Conservation (phyloP, 1,140 invertebrate genomes). For the Hermetia illucens region DNA sequence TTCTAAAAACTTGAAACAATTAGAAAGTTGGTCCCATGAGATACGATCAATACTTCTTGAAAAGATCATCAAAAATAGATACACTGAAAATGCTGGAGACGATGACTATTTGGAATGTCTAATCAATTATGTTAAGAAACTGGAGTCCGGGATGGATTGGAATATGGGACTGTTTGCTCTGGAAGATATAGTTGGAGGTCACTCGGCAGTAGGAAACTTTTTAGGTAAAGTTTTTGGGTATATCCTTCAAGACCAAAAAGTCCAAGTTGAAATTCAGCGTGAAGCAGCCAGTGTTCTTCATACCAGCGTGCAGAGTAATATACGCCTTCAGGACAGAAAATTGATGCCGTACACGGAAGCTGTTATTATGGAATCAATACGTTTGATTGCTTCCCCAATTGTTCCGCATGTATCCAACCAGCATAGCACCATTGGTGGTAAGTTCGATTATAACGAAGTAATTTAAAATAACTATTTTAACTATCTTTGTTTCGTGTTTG, state of each 20-base stretch:
- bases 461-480: background rate
- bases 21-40: conserved; percentile 44
- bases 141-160: conserved; percentile 35
- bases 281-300: conserved; percentile 35
- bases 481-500: background rate
- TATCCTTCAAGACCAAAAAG: conserved; percentile 42
- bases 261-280: conserved; percentile 43
- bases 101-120: conserved; percentile 55
- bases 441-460: conserved; percentile 1
- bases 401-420: conserved; percentile 74
- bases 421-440: conserved; percentile 47
- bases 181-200: conserved; percentile 70
- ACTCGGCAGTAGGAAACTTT: conserved; percentile 66
- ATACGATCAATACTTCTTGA: conserved; percentile 55
- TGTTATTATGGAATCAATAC: conserved; percentile 55
- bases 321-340: conserved; percentile 46
- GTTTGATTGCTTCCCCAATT: conserved; percentile 65
- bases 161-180: conserved; percentile 53
- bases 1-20: conserved; percentile 44
- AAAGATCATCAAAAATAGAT: conserved; percentile 45
- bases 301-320: background rate
- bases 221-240: conserved; percentile 53
- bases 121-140: conserved; percentile 34
- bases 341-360: conserved; percentile 65
- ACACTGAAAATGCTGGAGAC: conserved; percentile 34